Conservation (phyloP, 2,888 invertebrate genomes). For the Thymelicus acteon region DNA sequence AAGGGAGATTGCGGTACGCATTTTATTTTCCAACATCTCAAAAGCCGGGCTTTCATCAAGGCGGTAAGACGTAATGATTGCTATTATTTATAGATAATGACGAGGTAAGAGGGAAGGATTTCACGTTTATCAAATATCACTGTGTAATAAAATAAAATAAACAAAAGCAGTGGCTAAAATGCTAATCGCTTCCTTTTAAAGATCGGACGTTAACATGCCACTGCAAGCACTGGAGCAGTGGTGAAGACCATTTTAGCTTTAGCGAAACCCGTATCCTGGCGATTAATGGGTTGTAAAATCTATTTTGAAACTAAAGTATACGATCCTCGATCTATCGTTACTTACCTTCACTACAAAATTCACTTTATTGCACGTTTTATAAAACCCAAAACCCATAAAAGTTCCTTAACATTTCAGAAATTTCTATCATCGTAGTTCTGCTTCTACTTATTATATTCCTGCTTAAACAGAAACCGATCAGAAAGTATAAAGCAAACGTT, state of each 20-base stretch:
- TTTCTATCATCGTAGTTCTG: slow-evolving; percentile 35
- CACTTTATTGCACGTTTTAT: neutral
- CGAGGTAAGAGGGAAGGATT: slow-evolving; percentile 24
- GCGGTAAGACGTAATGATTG: slow-evolving; percentile 35
- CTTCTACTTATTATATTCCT: slow-evolving; percentile 15
- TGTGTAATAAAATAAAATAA: slow-evolving; percentile 9
- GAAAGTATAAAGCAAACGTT: slow-evolving; percentile 38
- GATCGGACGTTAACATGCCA: no score
- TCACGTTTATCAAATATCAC: slow-evolving; percentile 23
- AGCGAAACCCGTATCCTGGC: no score
- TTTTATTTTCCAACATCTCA: slow-evolving; percentile 40
- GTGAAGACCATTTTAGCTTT: no score
- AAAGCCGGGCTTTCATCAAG: slow-evolving; percentile 34
- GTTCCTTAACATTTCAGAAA: slow-evolving; percentile 23
- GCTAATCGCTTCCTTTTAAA: no score
- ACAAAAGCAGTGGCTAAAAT: neutral
- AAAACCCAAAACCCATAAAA: slow-evolving; percentile 9
- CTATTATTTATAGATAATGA: slow-evolving; percentile 36
- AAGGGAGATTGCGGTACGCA: slow-evolving; percentile 43
- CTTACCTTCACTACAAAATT: neutral
- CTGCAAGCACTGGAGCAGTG: no score
- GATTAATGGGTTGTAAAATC: no score
- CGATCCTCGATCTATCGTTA: no score
- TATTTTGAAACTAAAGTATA: no score
- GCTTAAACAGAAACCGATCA: slow-evolving; percentile 38